Base-by-base conservation (phyloP, 2,797 vertebrate genomes). In the Adelosebastes latens region DNA sequence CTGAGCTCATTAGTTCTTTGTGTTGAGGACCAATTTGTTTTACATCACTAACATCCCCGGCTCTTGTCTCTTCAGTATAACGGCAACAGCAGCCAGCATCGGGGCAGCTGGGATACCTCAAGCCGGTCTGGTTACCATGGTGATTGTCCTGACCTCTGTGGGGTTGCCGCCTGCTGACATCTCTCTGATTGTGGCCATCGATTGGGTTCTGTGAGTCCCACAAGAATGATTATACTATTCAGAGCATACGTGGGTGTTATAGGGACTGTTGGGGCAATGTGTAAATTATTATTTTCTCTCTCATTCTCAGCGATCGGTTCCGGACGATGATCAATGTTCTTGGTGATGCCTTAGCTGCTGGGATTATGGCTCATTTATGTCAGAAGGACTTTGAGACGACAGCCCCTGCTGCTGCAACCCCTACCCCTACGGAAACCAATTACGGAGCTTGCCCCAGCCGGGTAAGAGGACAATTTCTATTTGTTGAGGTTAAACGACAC, bases 311-410 rank as follows among this genome's bases (percentile, higher is more conserved):
- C 24, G 97, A 98, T 81, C 96, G 97, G 0, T 96, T 98, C 61
- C 94, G 97, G 59, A 98, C 97, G 0, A 97, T 97, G 97, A 97
- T 97, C 90, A 98, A 97, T 0, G 97, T 98, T 56, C 95, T 97
- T 0, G 97, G 97, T 0, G 97, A 98, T 0, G 97, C 97, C 2
- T 92, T 98, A 73, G 97, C 97, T 2, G 97, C 97, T 1, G 97
- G 97, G 55, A 97, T 98, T 79, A 96, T 98, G 79, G 96, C 96
- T 4, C 97, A 98, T 0, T 0, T 98, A 67, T 98, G 97, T 0
- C 82, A 68, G 73, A 94, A 96, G 2, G 95, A 97, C 87, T 96
- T 96, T 72, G 94, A 95, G 64, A 95, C 85, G 20, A 82, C 89
- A 9, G 64, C 81, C 1, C 1, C 68, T 0, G 0, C 79, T 1